phyloP scores from a whole-genome alignment of 2,888 invertebrate genomes.

The Nineta flava region DNA sequence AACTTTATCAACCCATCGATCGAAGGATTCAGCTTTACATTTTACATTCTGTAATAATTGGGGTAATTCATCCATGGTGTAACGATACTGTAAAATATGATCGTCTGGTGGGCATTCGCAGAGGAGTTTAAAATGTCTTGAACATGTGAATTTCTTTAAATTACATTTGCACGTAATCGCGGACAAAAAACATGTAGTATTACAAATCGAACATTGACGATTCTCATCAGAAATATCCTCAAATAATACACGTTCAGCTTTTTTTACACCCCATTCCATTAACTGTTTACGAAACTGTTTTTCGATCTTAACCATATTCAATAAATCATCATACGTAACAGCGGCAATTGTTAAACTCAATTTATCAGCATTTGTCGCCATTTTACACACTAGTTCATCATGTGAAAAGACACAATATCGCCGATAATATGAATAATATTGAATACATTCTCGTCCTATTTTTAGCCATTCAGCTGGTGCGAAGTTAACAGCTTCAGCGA shows the following conservation, averaged over 20 bases:
- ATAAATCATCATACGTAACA: slow-evolving; percentile 50
- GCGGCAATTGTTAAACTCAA: slow-evolving; percentile 48
- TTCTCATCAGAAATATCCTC: slow-evolving; percentile 58
- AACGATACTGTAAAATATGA: slow-evolving; percentile 42
- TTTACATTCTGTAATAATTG: slow-evolving; percentile 47
- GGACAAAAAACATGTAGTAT: slow-evolving; percentile 61
- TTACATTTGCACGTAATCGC: slow-evolving; percentile 45
- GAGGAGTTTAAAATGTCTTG: slow-evolving; percentile 41
- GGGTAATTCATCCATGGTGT: slow-evolving; percentile 53
- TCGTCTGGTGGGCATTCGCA: slow-evolving; percentile 39
- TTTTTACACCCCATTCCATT: slow-evolving; percentile 33
- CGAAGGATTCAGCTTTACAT: slow-evolving; percentile 45
- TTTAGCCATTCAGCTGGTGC: slow-evolving; percentile 65
- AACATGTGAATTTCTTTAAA: slow-evolving; percentile 28
- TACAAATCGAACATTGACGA: slow-evolving; percentile 51
- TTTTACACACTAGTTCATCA: slow-evolving; percentile 62
- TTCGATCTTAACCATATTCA: slow-evolving; percentile 39
- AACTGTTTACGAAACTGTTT: slow-evolving; percentile 23
- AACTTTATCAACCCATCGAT: slow-evolving; percentile 46
- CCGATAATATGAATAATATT: slow-evolving; percentile 49
- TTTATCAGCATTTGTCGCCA: slow-evolving; percentile 49
- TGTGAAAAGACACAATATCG: slow-evolving; percentile 67
- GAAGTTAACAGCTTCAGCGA: slow-evolving; percentile 76
- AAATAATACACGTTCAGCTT: slow-evolving; percentile 45
- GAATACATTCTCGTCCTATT: slow-evolving; percentile 51